Evolutionary conservation across 2,797 vertebrate genomes (phyloP).

Genomic region (Hephaestus fuliginosus): DNA sequence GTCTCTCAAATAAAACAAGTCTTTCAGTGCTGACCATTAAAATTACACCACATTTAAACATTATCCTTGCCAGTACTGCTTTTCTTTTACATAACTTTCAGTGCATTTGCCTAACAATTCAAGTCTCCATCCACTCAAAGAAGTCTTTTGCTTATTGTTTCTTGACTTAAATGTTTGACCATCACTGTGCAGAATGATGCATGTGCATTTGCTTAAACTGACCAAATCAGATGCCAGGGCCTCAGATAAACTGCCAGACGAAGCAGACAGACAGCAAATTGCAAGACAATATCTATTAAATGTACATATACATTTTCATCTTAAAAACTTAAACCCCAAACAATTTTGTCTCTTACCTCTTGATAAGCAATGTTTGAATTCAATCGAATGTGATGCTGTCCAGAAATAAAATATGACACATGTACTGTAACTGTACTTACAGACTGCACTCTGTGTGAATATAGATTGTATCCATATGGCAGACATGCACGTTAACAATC

Average conservation of each 20-base stretch:
- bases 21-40: background rate
- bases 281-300: too few species aligned
- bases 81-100: background rate
- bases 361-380: background rate
- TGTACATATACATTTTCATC: background rate
- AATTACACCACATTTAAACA: background rate
- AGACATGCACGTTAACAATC: background rate
- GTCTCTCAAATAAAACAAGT: background rate
- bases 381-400: background rate
- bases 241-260: background rate
- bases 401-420: background rate
- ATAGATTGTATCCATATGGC: background rate
- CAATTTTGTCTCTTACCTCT: background rate
- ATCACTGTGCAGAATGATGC: background rate
- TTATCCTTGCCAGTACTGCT: background rate
- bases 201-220: background rate
- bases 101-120: background rate
- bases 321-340: background rate
- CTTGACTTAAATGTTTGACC: background rate
- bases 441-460: background rate
- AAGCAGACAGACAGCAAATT: slow-evolving; percentile 10
- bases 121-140: background rate
- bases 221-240: background rate
- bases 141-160: background rate
- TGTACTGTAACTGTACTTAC: background rate